Conservation (phyloP, 2,888 invertebrate genomes). For the Agrochola lychnidis region DNA sequence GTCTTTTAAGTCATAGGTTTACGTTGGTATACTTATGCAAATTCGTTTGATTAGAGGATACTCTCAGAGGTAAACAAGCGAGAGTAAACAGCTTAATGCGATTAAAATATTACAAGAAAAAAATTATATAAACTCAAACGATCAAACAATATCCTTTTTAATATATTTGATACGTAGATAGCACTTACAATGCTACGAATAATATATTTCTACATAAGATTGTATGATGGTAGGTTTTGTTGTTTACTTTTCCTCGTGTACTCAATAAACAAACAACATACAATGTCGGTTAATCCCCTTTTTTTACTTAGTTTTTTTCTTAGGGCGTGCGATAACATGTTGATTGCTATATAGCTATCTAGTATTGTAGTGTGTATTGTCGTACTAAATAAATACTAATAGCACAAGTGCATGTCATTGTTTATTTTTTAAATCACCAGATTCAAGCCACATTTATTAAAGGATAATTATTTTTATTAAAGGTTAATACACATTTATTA, state of each 20-base stretch:
- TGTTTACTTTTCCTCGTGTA: conserved; percentile 32
- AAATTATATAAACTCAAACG: not conserved
- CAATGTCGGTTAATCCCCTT: not conserved
- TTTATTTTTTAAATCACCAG: not conserved
- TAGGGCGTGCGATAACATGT: not conserved
- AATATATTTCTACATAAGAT: not conserved
- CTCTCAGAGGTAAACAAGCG: too few species aligned
- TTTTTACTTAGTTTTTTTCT: not conserved
- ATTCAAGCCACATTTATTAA: not conserved
- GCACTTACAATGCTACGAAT: too few species aligned
- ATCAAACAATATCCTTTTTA: conserved; percentile 6
- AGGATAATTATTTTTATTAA: too few species aligned
- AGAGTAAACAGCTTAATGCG: not conserved
- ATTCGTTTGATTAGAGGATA: not conserved
- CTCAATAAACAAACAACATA: not conserved
- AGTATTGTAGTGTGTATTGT: too few species aligned
- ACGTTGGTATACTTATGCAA: not conserved
- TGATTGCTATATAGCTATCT: not conserved
- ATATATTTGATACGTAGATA: not conserved
- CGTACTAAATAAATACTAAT: conserved; percentile 1
- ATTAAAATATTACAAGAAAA: not conserved
- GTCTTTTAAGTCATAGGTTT: conserved; percentile 13
- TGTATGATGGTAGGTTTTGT: conserved; percentile 20
- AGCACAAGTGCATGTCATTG: not conserved
- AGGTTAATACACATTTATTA: too few species aligned